A percentile compares a stretch with the other conserved stretches of the same genome.
Evolutionary conservation across 2,797 vertebrate species (phyloP).

Genomic region (Salarias fasciatus): DNA sequence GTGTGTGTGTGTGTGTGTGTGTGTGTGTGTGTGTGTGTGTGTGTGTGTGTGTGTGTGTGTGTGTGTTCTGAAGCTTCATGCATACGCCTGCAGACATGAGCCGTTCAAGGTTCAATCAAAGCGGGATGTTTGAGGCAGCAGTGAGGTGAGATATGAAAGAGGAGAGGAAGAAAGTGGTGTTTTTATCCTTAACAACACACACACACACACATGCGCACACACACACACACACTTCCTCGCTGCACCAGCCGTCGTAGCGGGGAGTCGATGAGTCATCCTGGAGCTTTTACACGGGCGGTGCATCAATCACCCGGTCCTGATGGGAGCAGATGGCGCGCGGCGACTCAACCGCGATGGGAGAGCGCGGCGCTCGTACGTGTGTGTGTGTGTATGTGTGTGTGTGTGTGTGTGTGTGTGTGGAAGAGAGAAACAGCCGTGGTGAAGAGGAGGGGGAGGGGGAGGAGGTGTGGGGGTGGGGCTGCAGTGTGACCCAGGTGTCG

Average conservation of each 20-base stretch:
- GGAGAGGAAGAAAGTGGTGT: conserved; percentile 1
- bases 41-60: too few relatives aligned
- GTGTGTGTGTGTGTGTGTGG: too few relatives aligned
- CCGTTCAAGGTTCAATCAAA: too few relatives aligned
- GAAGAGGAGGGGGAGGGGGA: too few relatives aligned
- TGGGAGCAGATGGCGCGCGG: conserved; percentile 67
- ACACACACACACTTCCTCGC: conserved; percentile 8
- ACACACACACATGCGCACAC: conserved; percentile 1
- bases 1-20: too few relatives aligned
- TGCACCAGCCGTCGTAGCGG: conserved; percentile 1
- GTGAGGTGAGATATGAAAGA: neutral
- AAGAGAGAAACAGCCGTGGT: too few relatives aligned
- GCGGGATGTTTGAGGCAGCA: too few relatives aligned
- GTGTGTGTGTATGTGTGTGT: too few relatives aligned
- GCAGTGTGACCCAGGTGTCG: neutral
- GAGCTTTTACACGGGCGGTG: conserved; percentile 32
- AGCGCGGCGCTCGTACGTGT: neutral
- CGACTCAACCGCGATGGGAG: conserved; percentile 22
- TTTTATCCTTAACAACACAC: conserved; percentile 5
- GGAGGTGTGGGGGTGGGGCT: too few relatives aligned
- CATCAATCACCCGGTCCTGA: conserved; percentile 65
- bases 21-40: too few relatives aligned
- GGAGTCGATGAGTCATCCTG: conserved; percentile 61
- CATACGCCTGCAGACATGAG: too few relatives aligned
- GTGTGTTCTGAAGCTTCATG: too few relatives aligned